These are phyloP conservation scores for Drosophila engyochracea DNA, from an alignment of 2,888 invertebrate genomes.

Conservation along the genomic window DNA sequence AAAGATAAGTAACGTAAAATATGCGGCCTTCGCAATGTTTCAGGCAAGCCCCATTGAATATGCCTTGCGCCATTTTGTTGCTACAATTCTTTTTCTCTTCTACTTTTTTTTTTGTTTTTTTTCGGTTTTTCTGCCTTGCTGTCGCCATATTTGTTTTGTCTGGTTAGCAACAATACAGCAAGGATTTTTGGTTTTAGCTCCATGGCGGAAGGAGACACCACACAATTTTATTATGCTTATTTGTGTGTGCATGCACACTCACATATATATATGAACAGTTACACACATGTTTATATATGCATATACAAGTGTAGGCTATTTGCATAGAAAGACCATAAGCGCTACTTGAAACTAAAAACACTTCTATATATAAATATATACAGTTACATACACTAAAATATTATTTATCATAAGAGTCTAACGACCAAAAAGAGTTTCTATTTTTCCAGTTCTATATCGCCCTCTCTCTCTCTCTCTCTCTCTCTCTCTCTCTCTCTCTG, in stretches of 20 bases:
- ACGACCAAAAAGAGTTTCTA: slow-evolving; percentile 26
- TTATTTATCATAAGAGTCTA: slow-evolving; percentile 48
- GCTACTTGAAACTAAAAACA: slow-evolving; percentile 59
- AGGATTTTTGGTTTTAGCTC: slow-evolving; percentile 48
- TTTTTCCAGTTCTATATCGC: not conserved
- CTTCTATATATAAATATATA: not conserved
- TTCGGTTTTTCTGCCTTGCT: slow-evolving; percentile 30
- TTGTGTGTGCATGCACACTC: slow-evolving; percentile 34
- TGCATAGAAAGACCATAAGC: slow-evolving; percentile 76
- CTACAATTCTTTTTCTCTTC: slow-evolving; percentile 13
- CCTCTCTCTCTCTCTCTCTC: not conserved
- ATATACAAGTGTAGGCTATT: slow-evolving; percentile 39
- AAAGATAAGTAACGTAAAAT: slow-evolving; percentile 82
- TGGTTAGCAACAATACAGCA: slow-evolving; percentile 61
- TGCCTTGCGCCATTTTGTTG: slow-evolving; percentile 54
- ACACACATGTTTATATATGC: slow-evolving; percentile 5
- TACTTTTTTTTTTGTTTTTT: slow-evolving; percentile 2
- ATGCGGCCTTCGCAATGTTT: slow-evolving; percentile 77
- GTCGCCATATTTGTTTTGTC: slow-evolving; percentile 79
- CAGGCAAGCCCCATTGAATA: slow-evolving; percentile 75
- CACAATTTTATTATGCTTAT: slow-evolving; percentile 78
- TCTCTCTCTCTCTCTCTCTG: not conserved
- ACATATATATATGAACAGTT: slow-evolving; percentile 4
- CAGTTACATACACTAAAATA: slow-evolving; percentile 54
- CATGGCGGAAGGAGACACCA: slow-evolving; percentile 66